These are phyloP conservation scores for Dendrolimus kikuchii DNA, from an alignment of 1,140 invertebrate genomes.

Conservation along the genomic window DNA sequence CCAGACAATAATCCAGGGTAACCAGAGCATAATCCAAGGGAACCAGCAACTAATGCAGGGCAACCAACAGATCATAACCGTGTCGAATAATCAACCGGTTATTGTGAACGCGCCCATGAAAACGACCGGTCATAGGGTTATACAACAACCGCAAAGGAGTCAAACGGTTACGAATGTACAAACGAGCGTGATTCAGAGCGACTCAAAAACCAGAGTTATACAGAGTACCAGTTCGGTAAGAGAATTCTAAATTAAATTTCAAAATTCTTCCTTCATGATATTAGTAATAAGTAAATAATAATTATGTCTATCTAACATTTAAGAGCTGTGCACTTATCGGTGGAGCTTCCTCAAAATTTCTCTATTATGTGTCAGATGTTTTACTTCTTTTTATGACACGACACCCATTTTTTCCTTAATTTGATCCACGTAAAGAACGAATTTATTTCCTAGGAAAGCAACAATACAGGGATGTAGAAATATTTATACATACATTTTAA, in stretches of 20 bases:
- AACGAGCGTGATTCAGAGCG: slow-evolving; percentile 19
- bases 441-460: too few relatives aligned
- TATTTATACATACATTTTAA: too few relatives aligned
- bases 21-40: slow-evolving; percentile 31
- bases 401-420: too few relatives aligned
- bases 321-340: too few relatives aligned
- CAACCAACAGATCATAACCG: slow-evolving; percentile 55
- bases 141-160: slow-evolving; percentile 40
- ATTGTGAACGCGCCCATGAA: slow-evolving; percentile 54
- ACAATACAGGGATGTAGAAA: too few relatives aligned
- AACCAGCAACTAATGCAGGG: slow-evolving; percentile 54
- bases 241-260: slow-evolving; percentile 5
- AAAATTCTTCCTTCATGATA: neutral
- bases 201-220: slow-evolving; percentile 33
- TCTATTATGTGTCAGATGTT: too few relatives aligned
- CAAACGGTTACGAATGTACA: slow-evolving; percentile 25
- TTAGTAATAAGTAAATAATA: too few relatives aligned
- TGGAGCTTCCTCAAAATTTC: too few relatives aligned
- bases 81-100: slow-evolving; percentile 59
- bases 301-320: too few relatives aligned
- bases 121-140: slow-evolving; percentile 38
- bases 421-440: too few relatives aligned
- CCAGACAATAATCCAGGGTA: slow-evolving; percentile 34
- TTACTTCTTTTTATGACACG: too few relatives aligned
- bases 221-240: slow-evolving; percentile 33